These are phyloP conservation scores for Aphaenogaster rudis DNA, from an alignment of 1,140 invertebrate species.

Conservation along the genomic window DNA sequence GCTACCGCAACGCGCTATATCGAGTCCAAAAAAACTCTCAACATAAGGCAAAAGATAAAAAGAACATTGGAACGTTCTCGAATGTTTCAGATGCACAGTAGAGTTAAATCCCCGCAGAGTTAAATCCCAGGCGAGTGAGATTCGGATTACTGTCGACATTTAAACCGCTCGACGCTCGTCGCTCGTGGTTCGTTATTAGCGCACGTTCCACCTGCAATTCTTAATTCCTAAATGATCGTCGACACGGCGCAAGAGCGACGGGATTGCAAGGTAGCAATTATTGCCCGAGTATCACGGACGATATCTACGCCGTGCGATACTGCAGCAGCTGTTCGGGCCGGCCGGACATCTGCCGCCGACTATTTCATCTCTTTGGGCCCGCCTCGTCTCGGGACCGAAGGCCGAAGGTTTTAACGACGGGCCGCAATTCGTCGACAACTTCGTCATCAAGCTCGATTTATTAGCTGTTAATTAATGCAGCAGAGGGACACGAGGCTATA, in stretches of 20 bases:
- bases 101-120: neutral
- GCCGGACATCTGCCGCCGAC: conserved; percentile 43
- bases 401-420: neutral
- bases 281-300: conserved; percentile 2
- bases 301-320: conserved; percentile 11
- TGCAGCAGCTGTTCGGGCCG: conserved; percentile 28
- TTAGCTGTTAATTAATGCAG: neutral
- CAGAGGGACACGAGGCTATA: neutral
- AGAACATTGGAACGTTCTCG: too few relatives aligned
- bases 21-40: too few relatives aligned
- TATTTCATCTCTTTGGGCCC: conserved; percentile 48
- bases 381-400: neutral
- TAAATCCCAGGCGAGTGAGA: neutral
- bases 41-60: too few relatives aligned
- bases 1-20: neutral
- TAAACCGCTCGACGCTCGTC: neutral
- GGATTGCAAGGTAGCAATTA: neutral
- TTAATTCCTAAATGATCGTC: neutral
- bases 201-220: neutral
- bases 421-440: neutral
- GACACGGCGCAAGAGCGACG: neutral
- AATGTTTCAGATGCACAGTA: neutral
- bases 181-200: neutral
- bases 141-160: neutral
- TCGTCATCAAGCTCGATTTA: neutral